These are phyloP conservation scores for Ormyrus pomaceus DNA, from an alignment of 2,888 invertebrate species.

Conservation along the genomic window DNA sequence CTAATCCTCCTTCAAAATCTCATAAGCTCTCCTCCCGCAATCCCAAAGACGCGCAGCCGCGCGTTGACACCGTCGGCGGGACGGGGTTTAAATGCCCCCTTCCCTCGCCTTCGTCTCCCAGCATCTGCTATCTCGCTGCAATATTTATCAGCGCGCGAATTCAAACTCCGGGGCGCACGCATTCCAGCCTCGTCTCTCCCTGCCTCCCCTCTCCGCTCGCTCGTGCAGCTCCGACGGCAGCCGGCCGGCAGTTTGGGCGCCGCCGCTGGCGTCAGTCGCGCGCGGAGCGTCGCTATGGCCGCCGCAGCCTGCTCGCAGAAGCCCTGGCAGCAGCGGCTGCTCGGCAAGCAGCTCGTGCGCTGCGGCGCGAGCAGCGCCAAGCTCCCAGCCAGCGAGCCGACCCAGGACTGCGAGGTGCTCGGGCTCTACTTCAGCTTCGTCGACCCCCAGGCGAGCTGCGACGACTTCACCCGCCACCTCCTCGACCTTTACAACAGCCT, in stretches of 20 bases:
- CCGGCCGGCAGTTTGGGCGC: constrained; percentile 5
- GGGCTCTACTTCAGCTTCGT: constrained; percentile 85
- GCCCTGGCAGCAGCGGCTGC: constrained; percentile 72
- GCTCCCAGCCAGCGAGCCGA: constrained; percentile 52
- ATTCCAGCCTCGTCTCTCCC: too few species aligned
- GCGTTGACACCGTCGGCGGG: too few species aligned
- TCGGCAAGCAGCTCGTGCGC: constrained; percentile 70
- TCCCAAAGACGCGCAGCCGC: too few species aligned
- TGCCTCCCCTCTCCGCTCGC: background rate
- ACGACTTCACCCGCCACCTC: constrained; percentile 82
- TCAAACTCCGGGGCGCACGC: background rate
- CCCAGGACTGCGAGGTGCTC: constrained; percentile 73
- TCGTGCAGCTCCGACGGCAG: background rate
- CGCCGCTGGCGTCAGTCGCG: constrained; percentile 61
- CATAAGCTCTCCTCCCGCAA: too few species aligned
- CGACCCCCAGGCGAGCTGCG: constrained; percentile 81
- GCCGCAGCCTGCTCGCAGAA: constrained; percentile 39
- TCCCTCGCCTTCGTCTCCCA: background rate
- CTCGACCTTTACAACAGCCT: constrained; percentile 77
- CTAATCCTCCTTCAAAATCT: too few species aligned
- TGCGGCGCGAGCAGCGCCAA: constrained; percentile 61
- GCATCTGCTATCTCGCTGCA: constrained; percentile 16
- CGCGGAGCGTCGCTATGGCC: constrained; percentile 61
- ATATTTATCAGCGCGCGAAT: constrained; percentile 28
- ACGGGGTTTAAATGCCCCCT: background rate